Evolutionary conservation across 2,888 invertebrate genomes (phyloP).

Genomic region (Melanophora roralis): DNA sequence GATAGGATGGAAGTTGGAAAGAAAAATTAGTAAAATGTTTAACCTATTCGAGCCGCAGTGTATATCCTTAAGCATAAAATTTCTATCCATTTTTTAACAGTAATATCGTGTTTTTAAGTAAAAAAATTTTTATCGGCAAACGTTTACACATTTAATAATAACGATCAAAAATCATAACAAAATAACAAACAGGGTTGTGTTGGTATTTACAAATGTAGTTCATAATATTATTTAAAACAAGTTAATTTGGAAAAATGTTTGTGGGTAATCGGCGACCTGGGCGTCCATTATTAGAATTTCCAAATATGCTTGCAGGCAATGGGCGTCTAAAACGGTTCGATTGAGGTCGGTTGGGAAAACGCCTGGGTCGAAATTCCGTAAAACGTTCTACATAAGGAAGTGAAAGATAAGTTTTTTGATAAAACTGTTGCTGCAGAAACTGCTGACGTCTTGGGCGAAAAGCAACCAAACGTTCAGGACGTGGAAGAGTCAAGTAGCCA

Average conservation of each 20-base stretch:
- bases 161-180: neutral
- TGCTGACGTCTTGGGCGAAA: constrained; percentile 49
- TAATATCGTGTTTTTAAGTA: no score
- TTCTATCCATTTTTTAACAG: no score
- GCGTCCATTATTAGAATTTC: constrained; percentile 24
- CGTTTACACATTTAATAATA: no score
- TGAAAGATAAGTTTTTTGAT: constrained; percentile 66
- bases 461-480: constrained; percentile 3
- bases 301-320: constrained; percentile 50
- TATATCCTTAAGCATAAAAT: no score
- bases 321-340: constrained; percentile 40
- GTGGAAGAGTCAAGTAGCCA: constrained; percentile 29
- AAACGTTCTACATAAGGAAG: constrained; percentile 69
- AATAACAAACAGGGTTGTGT: neutral
- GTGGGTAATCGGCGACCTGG: constrained; percentile 38
- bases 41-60: no score
- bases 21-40: no score
- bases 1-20: no score
- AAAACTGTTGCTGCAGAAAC: constrained; percentile 54
- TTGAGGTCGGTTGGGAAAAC: constrained; percentile 56
- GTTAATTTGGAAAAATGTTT: constrained; percentile 53
- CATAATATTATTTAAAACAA: neutral
- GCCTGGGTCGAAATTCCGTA: constrained; percentile 67
- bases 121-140: no score
- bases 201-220: no score